These are phyloP conservation scores for Bombus haemorrhoidalis DNA, from an alignment of 1,140 invertebrate genomes.

Conservation along the genomic window DNA sequence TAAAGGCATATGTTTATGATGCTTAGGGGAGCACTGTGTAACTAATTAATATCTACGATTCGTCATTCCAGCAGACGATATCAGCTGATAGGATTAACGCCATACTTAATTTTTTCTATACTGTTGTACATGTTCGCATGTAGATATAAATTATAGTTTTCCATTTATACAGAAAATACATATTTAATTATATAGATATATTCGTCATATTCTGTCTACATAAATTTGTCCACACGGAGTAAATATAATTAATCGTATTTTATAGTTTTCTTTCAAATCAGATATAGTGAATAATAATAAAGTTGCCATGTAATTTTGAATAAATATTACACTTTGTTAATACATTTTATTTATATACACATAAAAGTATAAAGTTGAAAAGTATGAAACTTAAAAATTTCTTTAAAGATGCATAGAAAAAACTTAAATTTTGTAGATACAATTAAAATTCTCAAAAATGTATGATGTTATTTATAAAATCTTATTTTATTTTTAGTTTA, in stretches of 20 bases:
- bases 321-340: background rate
- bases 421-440: background rate
- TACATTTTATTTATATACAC: background rate
- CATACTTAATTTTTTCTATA: conserved; percentile 56
- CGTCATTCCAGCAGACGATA: conserved; percentile 68
- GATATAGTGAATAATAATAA: background rate
- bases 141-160: background rate
- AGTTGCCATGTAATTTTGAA: background rate
- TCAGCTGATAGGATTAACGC: conserved; percentile 72
- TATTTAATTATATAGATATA: background rate
- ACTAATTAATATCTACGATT: conserved; percentile 58
- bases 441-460: background rate
- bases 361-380: background rate
- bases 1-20: background rate
- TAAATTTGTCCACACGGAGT: background rate
- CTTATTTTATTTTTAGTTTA: too few relatives aligned
- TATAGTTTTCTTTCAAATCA: background rate
- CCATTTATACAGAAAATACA: background rate
- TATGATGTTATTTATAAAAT: background rate
- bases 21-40: conserved; percentile 1
- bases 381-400: background rate
- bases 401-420: background rate
- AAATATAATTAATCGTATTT: background rate
- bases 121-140: background rate
- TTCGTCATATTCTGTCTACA: background rate